These are phyloP conservation scores for Entosphenus tridentatus DNA, from an alignment of 2,113 vertebrate species.

Conservation along the genomic window DNA sequence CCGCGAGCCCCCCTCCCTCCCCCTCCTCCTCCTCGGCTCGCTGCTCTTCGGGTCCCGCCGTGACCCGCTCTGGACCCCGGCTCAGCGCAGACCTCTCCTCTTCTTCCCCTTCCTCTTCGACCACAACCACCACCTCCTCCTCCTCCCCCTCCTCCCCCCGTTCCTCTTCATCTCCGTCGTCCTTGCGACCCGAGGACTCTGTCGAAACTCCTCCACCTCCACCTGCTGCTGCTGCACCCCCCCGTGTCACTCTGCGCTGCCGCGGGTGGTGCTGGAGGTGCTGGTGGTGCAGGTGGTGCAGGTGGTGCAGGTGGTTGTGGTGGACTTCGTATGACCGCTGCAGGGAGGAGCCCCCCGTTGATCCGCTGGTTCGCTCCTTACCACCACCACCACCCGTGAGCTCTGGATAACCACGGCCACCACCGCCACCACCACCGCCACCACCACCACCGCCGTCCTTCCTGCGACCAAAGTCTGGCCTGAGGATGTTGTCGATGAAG, in stretches of 20 bases:
- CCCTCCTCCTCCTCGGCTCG: neutral
- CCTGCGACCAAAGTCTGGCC: slow-evolving; percentile 76
- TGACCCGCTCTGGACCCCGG: neutral
- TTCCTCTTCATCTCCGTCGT: too few relatives aligned
- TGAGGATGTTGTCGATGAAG: slow-evolving; percentile 82
- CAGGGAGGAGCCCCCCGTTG: too few relatives aligned
- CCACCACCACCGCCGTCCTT: slow-evolving; percentile 28
- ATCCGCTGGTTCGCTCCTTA: too few relatives aligned
- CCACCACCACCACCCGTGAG: too few relatives aligned
- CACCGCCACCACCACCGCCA: slow-evolving; percentile 17
- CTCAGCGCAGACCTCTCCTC: neutral
- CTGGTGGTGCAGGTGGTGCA: too few relatives aligned
- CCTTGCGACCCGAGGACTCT: too few relatives aligned
- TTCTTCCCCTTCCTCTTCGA: neutral
- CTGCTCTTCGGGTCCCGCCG: neutral
- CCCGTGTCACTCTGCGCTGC: neutral
- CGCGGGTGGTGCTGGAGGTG: neutral
- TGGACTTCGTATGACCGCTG: too few relatives aligned
- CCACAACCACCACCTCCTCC: neutral
- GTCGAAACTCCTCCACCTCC: neutral
- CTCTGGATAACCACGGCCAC: slow-evolving; percentile 14
- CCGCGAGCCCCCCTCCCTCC: neutral
- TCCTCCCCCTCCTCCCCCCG: neutral
- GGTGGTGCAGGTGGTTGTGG: too few relatives aligned
- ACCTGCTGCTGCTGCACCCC: neutral